Evolutionary conservation across 2,888 invertebrate genomes (phyloP), one percentile per base, ranked within the genome.

Genomic region (Petrolisthes manimaculis): DNA sequence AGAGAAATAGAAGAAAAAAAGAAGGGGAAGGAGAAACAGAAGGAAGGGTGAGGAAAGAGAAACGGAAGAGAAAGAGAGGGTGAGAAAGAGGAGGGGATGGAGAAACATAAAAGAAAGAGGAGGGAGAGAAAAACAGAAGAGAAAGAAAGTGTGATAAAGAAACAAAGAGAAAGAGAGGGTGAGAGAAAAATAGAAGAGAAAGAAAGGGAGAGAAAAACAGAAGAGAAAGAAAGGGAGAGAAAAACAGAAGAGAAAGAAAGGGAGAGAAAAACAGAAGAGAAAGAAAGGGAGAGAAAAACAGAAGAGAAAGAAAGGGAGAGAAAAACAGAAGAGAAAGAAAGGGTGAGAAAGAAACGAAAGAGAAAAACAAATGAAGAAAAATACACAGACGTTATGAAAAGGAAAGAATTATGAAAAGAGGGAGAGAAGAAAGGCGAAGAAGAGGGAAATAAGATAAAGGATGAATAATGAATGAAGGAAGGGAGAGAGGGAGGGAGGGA

Each of bases 111-210:
- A 53, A 53, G 4, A 53, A 12, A 5, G 78, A 53, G 12, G 24
- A 78, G 12, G 24, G 24, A 5, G 78, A 53, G 53, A 53, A 37
- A 78, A 37, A 53, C 14, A 53, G 53, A 24, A 53, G 78, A 78
- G 78, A 53, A 24, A 53, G 78, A 78, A 37, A 78, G 78, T 18
- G 53, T 18, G 78, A 75, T 21, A 53, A 24, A 53, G 78, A 78
- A 37, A 53, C 14, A 53, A 24, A 78, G 53, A 78, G 71, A 71
- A 21, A 71, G 71, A 71, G 71, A 71, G 71, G 21, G 71, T n/a
- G 71, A 71, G 71, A 71, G 71, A 71, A 21, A 71, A 21, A 71
- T 18, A 71, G 71, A n/a, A n/a, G 21, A 6, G 12, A 4, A 71
- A 4, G 24, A 71, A 12, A n/a, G 24, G 6, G 6, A 71, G 21